Percentiles rank a stretch among this genome's conserved stretches.
These are phyloP conservation scores for Cassiopea xamachana DNA, from an alignment of 30 jellyfish, hydroid and myxozoan species.

Conservation along the genomic window DNA sequence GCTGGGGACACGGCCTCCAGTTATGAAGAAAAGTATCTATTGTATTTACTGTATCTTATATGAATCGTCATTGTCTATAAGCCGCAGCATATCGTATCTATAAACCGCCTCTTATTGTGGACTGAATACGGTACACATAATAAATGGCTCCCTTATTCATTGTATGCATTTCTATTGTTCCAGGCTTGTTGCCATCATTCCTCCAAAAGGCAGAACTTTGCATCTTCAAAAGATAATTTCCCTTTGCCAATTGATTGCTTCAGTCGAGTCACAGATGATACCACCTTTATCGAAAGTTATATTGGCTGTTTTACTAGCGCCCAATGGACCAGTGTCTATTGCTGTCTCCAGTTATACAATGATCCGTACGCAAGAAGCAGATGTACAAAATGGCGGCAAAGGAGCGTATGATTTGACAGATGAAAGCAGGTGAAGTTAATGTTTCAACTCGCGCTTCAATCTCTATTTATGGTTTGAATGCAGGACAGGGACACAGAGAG, in stretches of 20 bases:
- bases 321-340: background rate
- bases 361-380: conserved; percentile 45
- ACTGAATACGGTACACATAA: too few relatives aligned
- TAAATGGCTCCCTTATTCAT: too few relatives aligned
- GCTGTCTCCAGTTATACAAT: conserved; percentile 26
- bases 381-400: conserved; percentile 10
- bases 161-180: too few relatives aligned
- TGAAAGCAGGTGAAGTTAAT: conserved; percentile 47
- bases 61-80: too few relatives aligned
- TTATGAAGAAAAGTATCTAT: too few relatives aligned
- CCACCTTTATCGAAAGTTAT: background rate
- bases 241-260: conserved; percentile 26
- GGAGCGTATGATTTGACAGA: conserved; percentile 44
- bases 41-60: too few relatives aligned
- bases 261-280: conserved; percentile 3
- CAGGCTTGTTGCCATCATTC: background rate
- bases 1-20: too few relatives aligned
- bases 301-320: conserved; percentile 8
- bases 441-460: background rate
- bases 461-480: too few relatives aligned
- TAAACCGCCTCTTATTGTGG: too few relatives aligned
- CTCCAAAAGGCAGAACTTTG: conserved; percentile 1
- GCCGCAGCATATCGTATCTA: too few relatives aligned
- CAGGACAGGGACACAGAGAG: too few relatives aligned
- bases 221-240: background rate